Base-by-base conservation (phyloP, 2,113 vertebrate species). In the Panurus biarmicus region DNA sequence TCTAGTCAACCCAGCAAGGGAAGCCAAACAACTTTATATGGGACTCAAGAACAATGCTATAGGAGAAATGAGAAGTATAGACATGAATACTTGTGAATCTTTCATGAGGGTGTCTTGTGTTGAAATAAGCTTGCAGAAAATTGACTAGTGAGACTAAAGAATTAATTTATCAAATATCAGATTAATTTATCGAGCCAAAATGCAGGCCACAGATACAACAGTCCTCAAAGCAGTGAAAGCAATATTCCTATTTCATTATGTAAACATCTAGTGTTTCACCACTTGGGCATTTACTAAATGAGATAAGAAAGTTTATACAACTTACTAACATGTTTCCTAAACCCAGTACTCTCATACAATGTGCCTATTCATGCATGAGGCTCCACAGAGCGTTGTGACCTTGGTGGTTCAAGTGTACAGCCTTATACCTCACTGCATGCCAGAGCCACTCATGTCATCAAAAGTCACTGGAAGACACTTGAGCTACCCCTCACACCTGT, bases 241-340 rank as follows among this genome's bases (percentile, higher is more conserved):
- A 80, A 54, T 81, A 71, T 54, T 86, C 35, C 12, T 62, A 51
- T 71, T 92, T 81, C 57, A 21, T 65, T 92, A 42, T 51, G 35
- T 85, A 92, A 92, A 83, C 80, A 61, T 78, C 35, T 61, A 84
- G 51, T 3, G 1, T 78, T 94, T 95, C 40, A 75, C 26, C 33
- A 58, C 53, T 75, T 87, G 44, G 33, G 10, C 74, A 69, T 94
- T 93, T 87, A 84, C 50, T 75, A 35, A 33, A 56, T 24, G 70
- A 91, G 82, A 93, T 85, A 94, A 92, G 86, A 62, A 93, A 81
- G 77, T 93, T 82, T 71, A 69, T 61, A 73, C 45, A 87, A 69
- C 69, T 85, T 48, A 28, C n/a, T 72, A 75, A 56, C 79, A 53
- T 42, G 50, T 72, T 93, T 93, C 89, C 51, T 89, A 78, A 85